Percentiles rank a stretch among this genome's conserved stretches.
These are phyloP conservation scores for Tenthredo livida DNA, from an alignment of 2,888 invertebrate genomes.

Conservation along the genomic window DNA sequence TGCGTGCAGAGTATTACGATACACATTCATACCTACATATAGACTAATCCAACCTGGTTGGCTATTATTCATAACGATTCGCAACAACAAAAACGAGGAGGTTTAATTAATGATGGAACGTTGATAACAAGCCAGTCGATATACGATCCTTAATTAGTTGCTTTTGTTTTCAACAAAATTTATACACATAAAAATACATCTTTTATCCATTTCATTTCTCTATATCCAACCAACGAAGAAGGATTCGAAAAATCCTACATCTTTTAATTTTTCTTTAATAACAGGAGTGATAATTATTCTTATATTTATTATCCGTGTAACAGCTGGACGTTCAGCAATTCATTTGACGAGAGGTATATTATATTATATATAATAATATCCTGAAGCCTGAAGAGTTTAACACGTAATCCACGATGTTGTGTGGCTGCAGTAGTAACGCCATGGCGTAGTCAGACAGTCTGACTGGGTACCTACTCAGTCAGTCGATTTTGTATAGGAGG, in stretches of 20 bases:
- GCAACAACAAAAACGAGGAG: neutral
- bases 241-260: too few species aligned
- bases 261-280: too few species aligned
- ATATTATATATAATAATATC: neutral
- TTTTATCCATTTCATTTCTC: neutral
- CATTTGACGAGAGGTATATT: neutral
- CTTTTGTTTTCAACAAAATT: neutral
- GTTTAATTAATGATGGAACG: slow-evolving; percentile 10
- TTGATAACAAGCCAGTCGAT: slow-evolving; percentile 4
- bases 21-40: neutral
- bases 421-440: slow-evolving; percentile 30
- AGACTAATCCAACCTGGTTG: slow-evolving; percentile 40
- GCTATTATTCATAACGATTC: slow-evolving; percentile 40
- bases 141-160: too few species aligned
- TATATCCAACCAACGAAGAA: too few species aligned
- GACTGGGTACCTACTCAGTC: neutral
- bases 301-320: neutral
- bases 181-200: neutral
- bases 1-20: neutral
- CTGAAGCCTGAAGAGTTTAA: neutral
- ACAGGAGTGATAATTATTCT: neutral
- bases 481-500: neutral
- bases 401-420: slow-evolving; percentile 18
- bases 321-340: neutral
- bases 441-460: slow-evolving; percentile 25